Evolutionary conservation across 2,113 vertebrate genomes (phyloP).

Genomic region (Puffinus mauretanicus): DNA sequence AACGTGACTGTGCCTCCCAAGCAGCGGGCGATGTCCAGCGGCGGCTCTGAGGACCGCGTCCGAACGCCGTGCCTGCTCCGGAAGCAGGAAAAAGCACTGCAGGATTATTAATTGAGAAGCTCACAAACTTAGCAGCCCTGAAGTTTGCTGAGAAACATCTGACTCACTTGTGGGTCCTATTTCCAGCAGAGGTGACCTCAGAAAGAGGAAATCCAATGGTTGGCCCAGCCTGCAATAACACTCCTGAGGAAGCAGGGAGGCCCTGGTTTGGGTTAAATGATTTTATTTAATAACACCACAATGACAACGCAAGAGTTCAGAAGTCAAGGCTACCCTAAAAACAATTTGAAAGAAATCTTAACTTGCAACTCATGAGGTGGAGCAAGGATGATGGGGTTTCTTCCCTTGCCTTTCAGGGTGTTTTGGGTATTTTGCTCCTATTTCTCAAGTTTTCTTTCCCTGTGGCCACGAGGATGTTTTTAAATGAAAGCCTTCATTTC

Average conservation of each 20-base stretch:
- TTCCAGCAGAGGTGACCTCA: background rate
- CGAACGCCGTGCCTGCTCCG: fast-evolving
- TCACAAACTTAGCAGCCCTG: background rate
- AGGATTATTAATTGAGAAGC: background rate
- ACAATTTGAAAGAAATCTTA: background rate
- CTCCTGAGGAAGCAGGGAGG: background rate
- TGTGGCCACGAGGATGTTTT: fast-evolving
- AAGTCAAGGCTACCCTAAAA: background rate
- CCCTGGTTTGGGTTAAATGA: background rate
- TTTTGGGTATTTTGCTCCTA: background rate
- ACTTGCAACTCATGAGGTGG: background rate
- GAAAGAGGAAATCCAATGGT: background rate
- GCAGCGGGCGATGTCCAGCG: fast-evolving
- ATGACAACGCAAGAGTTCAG: background rate
- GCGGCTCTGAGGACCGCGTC: background rate
- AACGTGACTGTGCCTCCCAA: background rate
- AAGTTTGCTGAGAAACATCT: background rate
- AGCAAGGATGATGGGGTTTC: background rate
- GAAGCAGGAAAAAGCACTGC: background rate
- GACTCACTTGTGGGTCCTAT: background rate
- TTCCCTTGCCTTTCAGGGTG: background rate
- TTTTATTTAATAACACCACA: background rate
- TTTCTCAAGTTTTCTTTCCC: background rate
- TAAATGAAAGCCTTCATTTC: background rate
- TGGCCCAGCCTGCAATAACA: background rate